Conservation (phyloP, 2,797 vertebrate genomes). For the Hippopotamyrus pictus region DNA sequence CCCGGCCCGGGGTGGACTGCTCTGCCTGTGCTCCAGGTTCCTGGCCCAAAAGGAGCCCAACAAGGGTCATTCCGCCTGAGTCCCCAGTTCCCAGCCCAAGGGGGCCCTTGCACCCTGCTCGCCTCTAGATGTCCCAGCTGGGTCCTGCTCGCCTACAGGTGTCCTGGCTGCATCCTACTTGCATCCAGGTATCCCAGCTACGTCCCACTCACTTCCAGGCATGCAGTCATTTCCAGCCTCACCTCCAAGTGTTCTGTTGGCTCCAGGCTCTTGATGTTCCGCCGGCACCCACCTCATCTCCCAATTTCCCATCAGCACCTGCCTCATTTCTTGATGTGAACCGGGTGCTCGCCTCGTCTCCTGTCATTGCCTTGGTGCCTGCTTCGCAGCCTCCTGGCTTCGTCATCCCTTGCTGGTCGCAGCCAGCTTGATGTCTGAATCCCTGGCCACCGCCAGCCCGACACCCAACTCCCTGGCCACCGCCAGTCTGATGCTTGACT, state of each 20-base stretch:
- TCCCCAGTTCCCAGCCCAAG: not conserved
- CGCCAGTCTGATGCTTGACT: not conserved
- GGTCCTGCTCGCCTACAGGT: not conserved
- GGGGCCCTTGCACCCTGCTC: not conserved
- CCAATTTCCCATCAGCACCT: not conserved
- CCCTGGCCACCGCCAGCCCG: no score
- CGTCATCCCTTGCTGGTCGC: not conserved
- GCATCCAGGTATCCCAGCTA: not conserved
- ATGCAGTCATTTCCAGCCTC: not conserved
- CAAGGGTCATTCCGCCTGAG: not conserved
- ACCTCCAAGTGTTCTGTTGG: not conserved
- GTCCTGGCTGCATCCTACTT: no score
- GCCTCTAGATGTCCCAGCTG: not conserved
- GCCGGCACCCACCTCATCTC: not conserved
- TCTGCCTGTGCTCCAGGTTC: no score
- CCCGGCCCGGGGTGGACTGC: no score
- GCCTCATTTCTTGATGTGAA: not conserved
- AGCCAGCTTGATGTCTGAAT: not conserved
- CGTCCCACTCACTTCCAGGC: not conserved
- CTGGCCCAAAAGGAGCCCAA: not conserved
- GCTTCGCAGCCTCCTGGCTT: not conserved
- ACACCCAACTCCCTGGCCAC: not conserved
- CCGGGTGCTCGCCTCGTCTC: not conserved
- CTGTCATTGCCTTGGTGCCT: not conserved
- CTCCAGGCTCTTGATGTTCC: not conserved